These are phyloP conservation scores for Rhinichthys klamathensis DNA, from an alignment of 2,113 vertebrate genomes.

Conservation along the genomic window DNA sequence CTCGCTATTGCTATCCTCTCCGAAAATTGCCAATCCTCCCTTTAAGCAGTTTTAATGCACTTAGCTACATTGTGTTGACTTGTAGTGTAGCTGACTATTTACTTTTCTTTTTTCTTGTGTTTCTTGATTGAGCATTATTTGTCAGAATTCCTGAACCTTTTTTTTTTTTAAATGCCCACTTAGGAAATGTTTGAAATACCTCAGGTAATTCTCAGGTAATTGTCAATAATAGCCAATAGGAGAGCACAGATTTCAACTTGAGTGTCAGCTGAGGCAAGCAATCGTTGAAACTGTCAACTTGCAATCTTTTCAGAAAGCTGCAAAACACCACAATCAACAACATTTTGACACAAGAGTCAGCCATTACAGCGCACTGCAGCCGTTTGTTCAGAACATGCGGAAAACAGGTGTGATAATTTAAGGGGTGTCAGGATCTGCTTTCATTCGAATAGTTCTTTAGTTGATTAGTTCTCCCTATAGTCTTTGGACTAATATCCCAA, in stretches of 20 bases:
- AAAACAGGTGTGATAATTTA: slow-evolving; percentile 19
- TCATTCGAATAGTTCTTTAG: background rate
- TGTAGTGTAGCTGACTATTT: background rate
- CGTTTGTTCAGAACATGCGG: background rate
- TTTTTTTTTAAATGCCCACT: background rate
- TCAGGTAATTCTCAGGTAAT: background rate
- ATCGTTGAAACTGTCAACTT: slow-evolving; percentile 19
- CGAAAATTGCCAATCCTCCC: too few relatives aligned
- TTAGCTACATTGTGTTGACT: background rate
- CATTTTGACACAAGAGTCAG: background rate
- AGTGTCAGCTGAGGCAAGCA: slow-evolving; percentile 7
- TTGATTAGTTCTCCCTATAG: slow-evolving; percentile 33
- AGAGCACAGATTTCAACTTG: slow-evolving; percentile 15
- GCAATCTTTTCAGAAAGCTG: background rate
- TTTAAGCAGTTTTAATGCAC: background rate
- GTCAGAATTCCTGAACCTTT: background rate
- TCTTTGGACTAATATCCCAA: slow-evolving; percentile 29
- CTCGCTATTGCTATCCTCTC: too few relatives aligned
- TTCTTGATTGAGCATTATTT: background rate
- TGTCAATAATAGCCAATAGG: background rate
- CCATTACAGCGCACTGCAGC: background rate
- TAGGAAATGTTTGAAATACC: background rate
- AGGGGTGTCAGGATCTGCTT: background rate
- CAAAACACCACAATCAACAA: slow-evolving; percentile 6
- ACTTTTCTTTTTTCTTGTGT: background rate